Base-by-base conservation (phyloP, 2,888 invertebrate species). In the Hipparchia sbordonii region DNA sequence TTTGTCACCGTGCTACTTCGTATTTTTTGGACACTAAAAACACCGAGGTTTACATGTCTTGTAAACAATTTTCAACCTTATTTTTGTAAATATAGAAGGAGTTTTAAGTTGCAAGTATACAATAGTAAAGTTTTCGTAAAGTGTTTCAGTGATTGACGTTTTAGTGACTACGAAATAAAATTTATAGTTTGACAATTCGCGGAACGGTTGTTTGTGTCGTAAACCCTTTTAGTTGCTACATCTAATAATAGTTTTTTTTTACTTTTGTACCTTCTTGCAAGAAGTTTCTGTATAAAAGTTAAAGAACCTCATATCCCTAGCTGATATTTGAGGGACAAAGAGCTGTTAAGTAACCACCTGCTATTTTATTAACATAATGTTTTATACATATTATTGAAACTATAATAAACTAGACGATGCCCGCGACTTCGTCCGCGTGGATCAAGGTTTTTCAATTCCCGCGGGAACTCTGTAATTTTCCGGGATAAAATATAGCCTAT, bases 181-280 rank as follows among this genome's bases (percentile, higher is more conserved):
- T 91, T 91, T 92, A 91, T 89, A 85, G 83, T 82, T 78, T 82
- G 74, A 80, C 80, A 88, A 89, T 92, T 92, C 92, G 89, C 90
- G 82, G 92, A 92, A 93, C 85, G 82, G 74, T 79, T 82, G 85
- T 85, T 87, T 85, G 85, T 86, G 84, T 84, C 79, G 74, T 84
- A 82, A 84, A 85, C 82, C 86, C 86, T 83, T 87, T 89, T 84
- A 72, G 72, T 74, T 82, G 8, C 79, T 78, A 78, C 80, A 48
- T 1, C 48, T 80, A 85, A 85, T 85, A 86, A 84, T 80, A 79
- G 67, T 13, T 57, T 73, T 76, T 67, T 76, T 83, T 23, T 23
- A 23, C 23, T 23, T 23, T 77, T 80, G 83, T 86, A 12, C 23
- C 0, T 70, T 59, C 62, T 62, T 45, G 45, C 80, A n/a, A 56